Evolutionary conservation across 2,797 vertebrate genomes (phyloP).

Genomic region (Platalea minor): DNA sequence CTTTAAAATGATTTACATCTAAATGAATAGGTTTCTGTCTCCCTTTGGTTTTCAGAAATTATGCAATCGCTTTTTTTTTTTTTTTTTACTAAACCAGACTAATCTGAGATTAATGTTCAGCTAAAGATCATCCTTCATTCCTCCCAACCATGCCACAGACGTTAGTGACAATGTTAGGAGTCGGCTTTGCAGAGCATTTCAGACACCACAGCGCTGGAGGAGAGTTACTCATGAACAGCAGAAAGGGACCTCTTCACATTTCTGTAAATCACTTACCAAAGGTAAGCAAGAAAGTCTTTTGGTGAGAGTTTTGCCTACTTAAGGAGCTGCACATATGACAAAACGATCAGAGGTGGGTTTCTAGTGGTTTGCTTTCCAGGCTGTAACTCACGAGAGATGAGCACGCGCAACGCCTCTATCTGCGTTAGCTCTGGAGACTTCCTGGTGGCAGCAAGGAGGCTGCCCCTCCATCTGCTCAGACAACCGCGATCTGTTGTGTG

Average conservation of each 20-base stretch:
- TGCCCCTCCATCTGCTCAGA: background rate
- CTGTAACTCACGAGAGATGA: background rate
- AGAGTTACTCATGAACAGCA: background rate
- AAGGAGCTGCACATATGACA: background rate
- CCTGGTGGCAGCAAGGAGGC: background rate
- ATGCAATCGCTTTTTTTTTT: conserved; percentile 27
- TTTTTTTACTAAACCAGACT: background rate
- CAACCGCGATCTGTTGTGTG: background rate
- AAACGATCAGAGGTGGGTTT: background rate
- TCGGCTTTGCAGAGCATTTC: background rate
- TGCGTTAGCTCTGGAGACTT: background rate
- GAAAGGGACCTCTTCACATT: background rate
- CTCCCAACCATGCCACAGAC: background rate
- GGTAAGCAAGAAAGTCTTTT: background rate
- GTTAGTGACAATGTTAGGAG: background rate
- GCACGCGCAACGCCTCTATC: background rate
- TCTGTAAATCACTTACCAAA: background rate
- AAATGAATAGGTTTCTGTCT: conserved; percentile 33
- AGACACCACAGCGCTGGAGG: background rate
- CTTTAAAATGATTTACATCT: conserved; percentile 64
- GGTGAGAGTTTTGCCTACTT: background rate
- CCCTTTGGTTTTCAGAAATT: conserved; percentile 46
- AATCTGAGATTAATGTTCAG: conserved; percentile 33
- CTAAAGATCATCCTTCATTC: conserved; percentile 19
- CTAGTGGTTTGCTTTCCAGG: background rate